Conservation (phyloP, 2,113 vertebrate species). For the Lynx canadensis region DNA sequence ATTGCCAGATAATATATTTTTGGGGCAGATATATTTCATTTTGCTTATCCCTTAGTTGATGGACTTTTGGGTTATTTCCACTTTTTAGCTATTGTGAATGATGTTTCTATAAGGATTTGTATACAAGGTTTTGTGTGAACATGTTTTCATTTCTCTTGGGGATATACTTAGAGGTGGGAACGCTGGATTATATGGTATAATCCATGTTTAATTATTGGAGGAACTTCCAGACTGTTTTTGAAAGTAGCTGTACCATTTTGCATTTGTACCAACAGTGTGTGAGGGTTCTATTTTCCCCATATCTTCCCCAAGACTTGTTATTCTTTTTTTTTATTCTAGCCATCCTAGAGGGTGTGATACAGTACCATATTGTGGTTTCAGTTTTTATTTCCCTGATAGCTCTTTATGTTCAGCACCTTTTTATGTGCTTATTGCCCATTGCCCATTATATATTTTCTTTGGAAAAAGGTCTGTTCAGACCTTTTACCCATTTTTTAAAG, state of each 20-base stretch:
- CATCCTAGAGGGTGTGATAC: background rate
- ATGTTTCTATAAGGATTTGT: background rate
- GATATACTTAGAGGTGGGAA: background rate
- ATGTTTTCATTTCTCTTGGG: background rate
- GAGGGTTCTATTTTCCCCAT: background rate
- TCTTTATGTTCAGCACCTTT: background rate
- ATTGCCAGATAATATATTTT: background rate
- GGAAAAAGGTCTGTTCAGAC: background rate
- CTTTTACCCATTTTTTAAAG: background rate
- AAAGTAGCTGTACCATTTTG: background rate
- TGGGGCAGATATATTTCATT: background rate
- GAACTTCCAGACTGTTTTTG: background rate
- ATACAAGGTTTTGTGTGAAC: background rate
- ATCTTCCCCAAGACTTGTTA: background rate
- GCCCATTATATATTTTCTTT: conserved; percentile 7
- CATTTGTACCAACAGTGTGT: background rate
- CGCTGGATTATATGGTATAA: background rate
- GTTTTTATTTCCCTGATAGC: background rate
- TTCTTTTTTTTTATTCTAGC: background rate
- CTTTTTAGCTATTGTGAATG: background rate
- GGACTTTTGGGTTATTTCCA: background rate
- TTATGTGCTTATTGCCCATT: background rate
- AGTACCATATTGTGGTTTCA: background rate
- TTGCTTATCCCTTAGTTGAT: background rate
- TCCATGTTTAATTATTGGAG: background rate